These are phyloP conservation scores for Eospalax fontanierii DNA, from an alignment of 2,797 vertebrate species.

Conservation along the genomic window DNA sequence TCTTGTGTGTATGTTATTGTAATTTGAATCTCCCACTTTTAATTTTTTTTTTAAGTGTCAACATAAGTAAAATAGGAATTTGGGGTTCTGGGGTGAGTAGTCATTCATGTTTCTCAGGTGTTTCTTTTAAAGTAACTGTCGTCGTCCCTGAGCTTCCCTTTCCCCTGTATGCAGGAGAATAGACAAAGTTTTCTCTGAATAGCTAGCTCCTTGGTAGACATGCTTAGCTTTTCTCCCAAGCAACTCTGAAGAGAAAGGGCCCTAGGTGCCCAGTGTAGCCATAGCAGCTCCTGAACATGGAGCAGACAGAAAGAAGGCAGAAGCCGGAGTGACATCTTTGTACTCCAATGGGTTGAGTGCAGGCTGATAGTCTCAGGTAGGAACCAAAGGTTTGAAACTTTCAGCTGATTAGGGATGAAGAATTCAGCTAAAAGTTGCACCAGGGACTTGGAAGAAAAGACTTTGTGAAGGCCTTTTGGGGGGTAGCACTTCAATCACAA, in stretches of 20 bases:
- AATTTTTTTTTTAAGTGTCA: conserved; percentile 28
- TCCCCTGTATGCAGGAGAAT: background rate
- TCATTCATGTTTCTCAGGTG: background rate
- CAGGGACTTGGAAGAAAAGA: background rate
- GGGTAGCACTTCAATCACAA: background rate
- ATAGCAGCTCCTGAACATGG: background rate
- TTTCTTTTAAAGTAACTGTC: conserved; percentile 46
- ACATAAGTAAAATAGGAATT: background rate
- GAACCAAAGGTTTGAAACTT: background rate
- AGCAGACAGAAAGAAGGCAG: background rate
- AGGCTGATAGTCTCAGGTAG: background rate
- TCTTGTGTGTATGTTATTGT: background rate
- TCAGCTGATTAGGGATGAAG: background rate
- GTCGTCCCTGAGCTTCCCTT: background rate
- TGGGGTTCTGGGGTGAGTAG: background rate
- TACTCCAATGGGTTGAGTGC: background rate
- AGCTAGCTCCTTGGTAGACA: background rate
- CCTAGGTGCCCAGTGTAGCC: background rate
- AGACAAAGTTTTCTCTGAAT: background rate
- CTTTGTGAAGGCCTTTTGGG: background rate
- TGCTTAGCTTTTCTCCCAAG: background rate
- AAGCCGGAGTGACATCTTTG: background rate
- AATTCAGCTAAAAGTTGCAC: background rate
- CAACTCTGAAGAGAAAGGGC: conserved; percentile 10
- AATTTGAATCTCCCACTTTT: conserved; percentile 40